Evolutionary conservation across 1,140 invertebrate genomes (phyloP).

Genomic region (Zelostemma sp.): DNA sequence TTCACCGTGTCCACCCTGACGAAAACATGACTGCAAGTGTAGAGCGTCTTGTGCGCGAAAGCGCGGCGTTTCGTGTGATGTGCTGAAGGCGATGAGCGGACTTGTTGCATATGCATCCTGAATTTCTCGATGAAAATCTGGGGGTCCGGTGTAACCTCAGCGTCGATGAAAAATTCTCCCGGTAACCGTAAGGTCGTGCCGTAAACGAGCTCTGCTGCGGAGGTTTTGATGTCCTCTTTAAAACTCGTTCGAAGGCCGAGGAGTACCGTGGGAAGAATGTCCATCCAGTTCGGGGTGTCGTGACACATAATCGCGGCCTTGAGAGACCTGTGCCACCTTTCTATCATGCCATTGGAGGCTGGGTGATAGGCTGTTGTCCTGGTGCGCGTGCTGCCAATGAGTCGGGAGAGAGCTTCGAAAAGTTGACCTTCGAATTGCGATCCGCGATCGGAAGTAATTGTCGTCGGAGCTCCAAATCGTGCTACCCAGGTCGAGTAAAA

Average conservation of each 20-base stretch:
- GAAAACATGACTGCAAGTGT: not conserved
- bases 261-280: slow-evolving; percentile 59
- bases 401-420: slow-evolving; percentile 34
- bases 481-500: slow-evolving; percentile 56
- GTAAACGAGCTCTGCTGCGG: slow-evolving; percentile 58
- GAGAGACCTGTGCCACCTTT: slow-evolving; percentile 60
- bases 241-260: slow-evolving; percentile 56
- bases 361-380: slow-evolving; percentile 56
- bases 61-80: slow-evolving; percentile 19
- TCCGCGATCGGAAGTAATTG: slow-evolving; percentile 54
- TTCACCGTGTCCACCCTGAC: not conserved
- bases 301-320: slow-evolving; percentile 59
- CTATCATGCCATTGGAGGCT: slow-evolving; percentile 60
- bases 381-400: slow-evolving; percentile 33
- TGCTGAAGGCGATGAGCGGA: slow-evolving; percentile 23
- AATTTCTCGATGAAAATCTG: slow-evolving; percentile 27
- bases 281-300: slow-evolving; percentile 48
- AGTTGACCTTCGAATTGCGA: slow-evolving; percentile 43
- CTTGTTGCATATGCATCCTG: slow-evolving; percentile 14
- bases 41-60: slow-evolving; percentile 11
- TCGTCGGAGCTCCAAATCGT: slow-evolving; percentile 49
- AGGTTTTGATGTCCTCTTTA: slow-evolving; percentile 56
- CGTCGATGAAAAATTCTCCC: slow-evolving; percentile 39
- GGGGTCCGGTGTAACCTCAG: slow-evolving; percentile 22
- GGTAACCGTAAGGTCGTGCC: slow-evolving; percentile 54